Evolutionary conservation across 2,113 vertebrate genomes (phyloP).

Genomic region (Camelus bactrianus): DNA sequence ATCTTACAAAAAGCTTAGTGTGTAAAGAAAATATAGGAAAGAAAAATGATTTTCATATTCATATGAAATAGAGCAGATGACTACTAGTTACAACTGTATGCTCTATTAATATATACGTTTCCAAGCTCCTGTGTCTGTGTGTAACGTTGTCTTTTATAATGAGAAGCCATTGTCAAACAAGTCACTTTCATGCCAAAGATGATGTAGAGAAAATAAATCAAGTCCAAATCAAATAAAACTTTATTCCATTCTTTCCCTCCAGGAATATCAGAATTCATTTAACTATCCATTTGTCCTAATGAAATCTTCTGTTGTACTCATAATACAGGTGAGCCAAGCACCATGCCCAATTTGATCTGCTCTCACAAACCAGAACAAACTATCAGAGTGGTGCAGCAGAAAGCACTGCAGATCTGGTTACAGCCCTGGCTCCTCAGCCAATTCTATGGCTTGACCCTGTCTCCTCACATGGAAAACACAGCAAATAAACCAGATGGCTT

Average conservation of each 20-base stretch:
- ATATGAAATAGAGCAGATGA: slow-evolving; percentile 41
- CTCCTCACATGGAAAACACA: background rate
- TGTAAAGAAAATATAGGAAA: slow-evolving; percentile 24
- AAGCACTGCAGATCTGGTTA: background rate
- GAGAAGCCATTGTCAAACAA: slow-evolving; percentile 68
- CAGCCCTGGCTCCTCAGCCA: background rate
- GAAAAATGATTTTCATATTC: slow-evolving; percentile 49
- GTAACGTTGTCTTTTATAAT: slow-evolving; percentile 52
- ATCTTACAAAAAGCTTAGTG: background rate
- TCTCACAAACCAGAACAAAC: background rate
- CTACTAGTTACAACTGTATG: slow-evolving; percentile 13
- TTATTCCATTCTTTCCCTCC: slow-evolving; percentile 55
- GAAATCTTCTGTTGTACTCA: slow-evolving; percentile 33
- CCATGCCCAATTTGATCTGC: background rate
- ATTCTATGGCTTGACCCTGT: background rate
- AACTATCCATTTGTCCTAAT: slow-evolving; percentile 50
- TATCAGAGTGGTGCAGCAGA: background rate
- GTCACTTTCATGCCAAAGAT: slow-evolving; percentile 52
- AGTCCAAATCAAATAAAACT: slow-evolving; percentile 39
- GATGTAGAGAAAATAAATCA: slow-evolving; percentile 58
- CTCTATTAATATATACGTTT: slow-evolving; percentile 21
- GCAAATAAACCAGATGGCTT: background rate
- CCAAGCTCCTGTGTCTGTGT: background rate
- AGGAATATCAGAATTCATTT: slow-evolving; percentile 57
- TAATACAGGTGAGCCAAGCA: background rate